Base-by-base conservation (phyloP, 2,888 invertebrate genomes). In the Micoletzkya japonica region DNA sequence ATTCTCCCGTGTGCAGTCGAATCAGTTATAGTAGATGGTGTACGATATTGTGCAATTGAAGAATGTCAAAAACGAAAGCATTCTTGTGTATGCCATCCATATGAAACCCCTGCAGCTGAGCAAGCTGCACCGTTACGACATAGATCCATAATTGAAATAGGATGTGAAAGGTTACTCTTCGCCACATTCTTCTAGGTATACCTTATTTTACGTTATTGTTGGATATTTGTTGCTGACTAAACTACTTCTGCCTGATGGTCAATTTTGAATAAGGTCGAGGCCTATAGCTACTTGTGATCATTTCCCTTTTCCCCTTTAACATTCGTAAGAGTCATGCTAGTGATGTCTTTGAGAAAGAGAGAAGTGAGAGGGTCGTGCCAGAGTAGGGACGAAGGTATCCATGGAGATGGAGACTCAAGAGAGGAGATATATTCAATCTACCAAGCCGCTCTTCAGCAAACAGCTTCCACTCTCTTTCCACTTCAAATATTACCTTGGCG, bases 141-240 rank as follows among this genome's bases (percentile, higher is more conserved):
- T 24, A 36, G 57, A 57, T 68, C 68, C 0, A 39, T 68, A 14
- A 68, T 68, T 32, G 57, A 58, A 28, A 58, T 68, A 30, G 68
- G 68, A 26, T 68, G 68, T 24, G 57, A 68, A 68, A 30, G 68
- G 44, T 58, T 68, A 7, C 34, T 68, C 28, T 68, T 68, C 34
- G 68, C 58, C 2, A 57, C 57, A 20, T 66, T 66, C 54, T 66
- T 66, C 64, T 66, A 30, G 37, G 4, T 7, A 10, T 17, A 17
- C 14, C 49, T 44, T 44, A n/a, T 44, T 44, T n/a, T 17, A 44
- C 49, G 14, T 14, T 44, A 17, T n/a, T 44, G n/a, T n/a, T 17
- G n/a, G n/a, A 44, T n/a, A 17, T n/a, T n/a, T n/a, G n/a, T n/a
- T n/a, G n/a, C n/a, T n/a, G n/a, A n/a, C 49, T 44, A 44, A 44